Evolutionary conservation across 2,113 vertebrate genomes (phyloP), one percentile per base, ranked within the genome.

Genomic region (Corydoras maculifer): DNA sequence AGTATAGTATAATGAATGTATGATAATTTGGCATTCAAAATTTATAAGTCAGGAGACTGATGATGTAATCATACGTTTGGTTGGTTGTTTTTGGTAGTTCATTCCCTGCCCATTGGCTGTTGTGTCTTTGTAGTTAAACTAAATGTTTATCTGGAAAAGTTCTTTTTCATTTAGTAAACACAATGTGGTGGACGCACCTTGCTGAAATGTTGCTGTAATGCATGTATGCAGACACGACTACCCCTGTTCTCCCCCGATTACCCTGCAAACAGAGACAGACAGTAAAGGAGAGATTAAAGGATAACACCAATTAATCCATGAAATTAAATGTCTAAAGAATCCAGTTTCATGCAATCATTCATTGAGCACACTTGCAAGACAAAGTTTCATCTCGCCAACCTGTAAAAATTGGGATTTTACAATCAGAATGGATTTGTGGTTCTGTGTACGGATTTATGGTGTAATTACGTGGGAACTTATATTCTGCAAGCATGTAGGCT

Each of bases 151-250:
- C 35, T 43, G 35, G 35, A 43, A 43, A 43, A 43, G 35, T 43
- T 43, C 4, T 43, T 43, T 43, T 0, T 43, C 62, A 75, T 35
- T 65, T 6, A 53, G 65, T 69, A 61, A 65, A 65, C 68, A 72
- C 30, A 58, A 12, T 50, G 57, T 77, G 14, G 14, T 3, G 15
- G 31, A 18, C 86, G 88, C 82, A 99, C 96, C 96, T 97, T 81
- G 96, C 96, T 1, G 95, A 98, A 83, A 98, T 98, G 87, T 98
- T 98, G 89, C 95, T 98, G 88, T 98, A 98, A 82, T 98, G 94
- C 95, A 98, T 95, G 81, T 98, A 99, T 3, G 97, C 96, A 0
- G 97, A 95, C 12, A 97, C 93, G 30, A 99, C 97, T 67, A 99
- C 96, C 0, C 97, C 97, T 0, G 94, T 94, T 66, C 95, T 88